Percentiles rank a stretch among this genome's conserved stretches.
phyloP scores from a whole-genome alignment of 2,113 vertebrate species.

The Odocoileus virginianus region DNA sequence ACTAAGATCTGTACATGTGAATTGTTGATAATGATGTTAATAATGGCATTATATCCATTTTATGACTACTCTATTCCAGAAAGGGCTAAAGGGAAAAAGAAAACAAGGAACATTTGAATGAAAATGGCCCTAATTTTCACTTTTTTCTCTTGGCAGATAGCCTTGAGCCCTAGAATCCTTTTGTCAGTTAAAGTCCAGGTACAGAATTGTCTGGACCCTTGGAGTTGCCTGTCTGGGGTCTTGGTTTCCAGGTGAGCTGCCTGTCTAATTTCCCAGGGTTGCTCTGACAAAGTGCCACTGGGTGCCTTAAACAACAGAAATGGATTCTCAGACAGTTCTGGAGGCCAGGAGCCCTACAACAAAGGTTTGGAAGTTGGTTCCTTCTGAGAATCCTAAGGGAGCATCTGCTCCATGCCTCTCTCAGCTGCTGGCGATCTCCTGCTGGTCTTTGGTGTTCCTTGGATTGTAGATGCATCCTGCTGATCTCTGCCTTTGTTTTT shows the following conservation, averaged over 20 bases:
- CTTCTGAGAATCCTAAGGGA: not conserved
- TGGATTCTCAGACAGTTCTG: not conserved
- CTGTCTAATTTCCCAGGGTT: not conserved
- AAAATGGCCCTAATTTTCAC: not conserved
- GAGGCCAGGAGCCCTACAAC: not conserved
- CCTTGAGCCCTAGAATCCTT: not conserved
- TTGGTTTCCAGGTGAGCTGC: not conserved
- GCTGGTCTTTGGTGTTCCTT: not conserved
- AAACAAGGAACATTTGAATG: slow-evolving; percentile 7
- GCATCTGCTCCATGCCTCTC: not conserved
- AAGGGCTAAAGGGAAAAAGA: not conserved
- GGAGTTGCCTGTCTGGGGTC: not conserved
- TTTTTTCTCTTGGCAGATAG: not conserved
- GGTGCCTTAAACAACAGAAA: not conserved
- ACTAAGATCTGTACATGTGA: slow-evolving; percentile 34
- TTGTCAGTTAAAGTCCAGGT: not conserved
- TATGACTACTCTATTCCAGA: slow-evolving; percentile 11
- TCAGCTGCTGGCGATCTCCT: not conserved
- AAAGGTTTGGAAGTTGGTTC: not conserved
- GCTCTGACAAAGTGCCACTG: not conserved
- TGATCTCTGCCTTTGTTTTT: not conserved
- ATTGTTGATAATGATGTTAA: slow-evolving; percentile 62
- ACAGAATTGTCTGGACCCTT: not conserved
- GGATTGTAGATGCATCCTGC: not conserved
- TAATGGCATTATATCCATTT: slow-evolving; percentile 34